phyloP scores from a whole-genome alignment of 2,888 invertebrate genomes.

The Agelastica alni region DNA sequence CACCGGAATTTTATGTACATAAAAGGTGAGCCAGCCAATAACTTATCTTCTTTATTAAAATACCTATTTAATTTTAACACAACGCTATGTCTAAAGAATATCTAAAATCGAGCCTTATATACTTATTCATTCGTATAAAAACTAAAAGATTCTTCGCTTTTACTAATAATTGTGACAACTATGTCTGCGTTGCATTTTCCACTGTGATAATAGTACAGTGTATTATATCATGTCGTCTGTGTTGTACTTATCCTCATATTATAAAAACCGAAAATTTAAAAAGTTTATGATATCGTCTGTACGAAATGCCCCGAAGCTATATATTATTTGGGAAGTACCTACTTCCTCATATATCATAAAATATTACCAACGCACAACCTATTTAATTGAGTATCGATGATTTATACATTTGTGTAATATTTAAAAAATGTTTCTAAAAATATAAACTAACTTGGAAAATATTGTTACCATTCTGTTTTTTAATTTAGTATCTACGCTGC shows the following conservation, averaged over 20 bases:
- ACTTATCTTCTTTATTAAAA: conserved; percentile 1
- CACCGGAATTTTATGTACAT: no score
- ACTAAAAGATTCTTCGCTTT: conserved; percentile 44
- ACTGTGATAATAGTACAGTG: conserved; percentile 57
- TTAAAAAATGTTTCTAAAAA: no score
- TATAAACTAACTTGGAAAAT: no score
- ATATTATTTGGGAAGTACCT: background rate
- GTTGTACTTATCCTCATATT: conserved; percentile 47
- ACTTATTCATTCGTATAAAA: conserved; percentile 39
- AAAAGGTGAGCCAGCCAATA: no score
- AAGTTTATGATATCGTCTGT: background rate
- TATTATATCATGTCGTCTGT: conserved; percentile 54
- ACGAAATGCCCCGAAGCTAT: background rate
- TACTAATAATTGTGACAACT: conserved; percentile 42
- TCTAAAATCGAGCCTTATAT: conserved; percentile 46
- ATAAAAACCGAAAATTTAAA: conserved; percentile 5
- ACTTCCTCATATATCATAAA: no score
- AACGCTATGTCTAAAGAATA: conserved; percentile 40
- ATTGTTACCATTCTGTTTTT: no score
- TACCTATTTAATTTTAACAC: conserved; percentile 27
- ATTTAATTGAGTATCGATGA: no score
- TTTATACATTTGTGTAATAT: no score
- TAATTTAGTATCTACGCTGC: no score
- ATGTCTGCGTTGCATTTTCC: conserved; percentile 50
- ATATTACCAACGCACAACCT: no score